Base-by-base conservation (phyloP, 2,797 vertebrate genomes). In the Halcyon leucocephala region DNA sequence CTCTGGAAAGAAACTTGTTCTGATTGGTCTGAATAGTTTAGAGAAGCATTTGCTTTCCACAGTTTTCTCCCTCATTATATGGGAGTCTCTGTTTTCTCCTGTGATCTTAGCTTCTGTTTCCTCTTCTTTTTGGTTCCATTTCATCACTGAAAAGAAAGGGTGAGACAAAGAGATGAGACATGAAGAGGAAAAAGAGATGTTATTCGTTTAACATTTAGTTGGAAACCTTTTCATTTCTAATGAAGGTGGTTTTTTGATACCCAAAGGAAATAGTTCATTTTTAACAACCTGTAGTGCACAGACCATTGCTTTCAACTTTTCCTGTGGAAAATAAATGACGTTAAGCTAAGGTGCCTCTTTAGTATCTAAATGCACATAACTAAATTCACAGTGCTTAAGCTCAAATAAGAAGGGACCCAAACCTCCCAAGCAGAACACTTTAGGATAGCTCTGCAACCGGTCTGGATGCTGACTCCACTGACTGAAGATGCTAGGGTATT, bases 41-140 rank as follows among this genome's bases (percentile, higher is more conserved):
- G 72, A 88, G 86, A 84, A 90, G 17, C 21, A 46, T 82, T 96
- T 96, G 10, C 25, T 84, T 90, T 82, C 78, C 20, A 39, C 49
- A 33, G 73, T 86, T 89, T 28, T 26, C 70, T 29, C 16, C 46
- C 12, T 51, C n/a, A 15, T 92, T 95, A 85, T 85, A 22, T 54
- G 22, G 8, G 31, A 39, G 28, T 4, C 48, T 92, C 61, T 90
- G 0, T 86, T 87, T 91, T 65, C 64, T 87, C 16, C 62, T 87
- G 60, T 94, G 84, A 89, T 87, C 60, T 10, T 16, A 41, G 48
- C 39, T 84, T 88, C 92, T 89, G 21, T 76, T 95, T 92, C 74
- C 35, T 86, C 57, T 84, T 83, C 49, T 58, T 95, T 94, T 62
- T 67, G 28, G 10, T 90, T 92, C 25, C 20, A 62, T 85, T 95